phyloP scores from a whole-genome alignment of 2,888 invertebrate genomes.

The Odiellus spinosus region DNA sequence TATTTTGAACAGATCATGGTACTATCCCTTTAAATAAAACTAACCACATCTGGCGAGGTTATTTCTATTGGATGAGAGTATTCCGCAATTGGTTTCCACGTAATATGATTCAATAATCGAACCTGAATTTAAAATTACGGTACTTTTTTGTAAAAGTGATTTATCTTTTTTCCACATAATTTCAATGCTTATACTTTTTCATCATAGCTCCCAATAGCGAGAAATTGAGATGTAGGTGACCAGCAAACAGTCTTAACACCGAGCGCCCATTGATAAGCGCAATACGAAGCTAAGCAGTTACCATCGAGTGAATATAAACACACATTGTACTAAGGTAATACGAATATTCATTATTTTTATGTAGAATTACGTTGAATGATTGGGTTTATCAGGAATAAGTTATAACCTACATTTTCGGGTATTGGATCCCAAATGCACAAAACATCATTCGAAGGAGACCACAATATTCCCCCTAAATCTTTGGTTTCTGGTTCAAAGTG shows the following conservation, averaged over 20 bases:
- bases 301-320: conserved; percentile 30
- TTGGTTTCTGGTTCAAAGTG: conserved; percentile 32
- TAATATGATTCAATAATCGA: not conserved
- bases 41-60: not conserved
- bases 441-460: conserved; percentile 31
- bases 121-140: not conserved
- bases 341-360: not conserved
- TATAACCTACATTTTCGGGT: conserved; percentile 17
- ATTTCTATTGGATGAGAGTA: not conserved
- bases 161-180: no score
- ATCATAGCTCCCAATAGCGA: conserved; percentile 33
- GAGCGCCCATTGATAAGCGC: conserved; percentile 28
- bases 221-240: conserved; percentile 32
- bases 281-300: conserved; percentile 28
- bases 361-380: no score
- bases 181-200: conserved; percentile 25
- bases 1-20: no score
- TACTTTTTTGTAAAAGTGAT: no score
- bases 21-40: not conserved
- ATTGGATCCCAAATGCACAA: conserved; percentile 31
- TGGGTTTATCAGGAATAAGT: conserved; percentile 17
- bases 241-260: conserved; percentile 30
- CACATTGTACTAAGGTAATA: conserved; percentile 26
- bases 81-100: conserved; percentile 1
- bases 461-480: conserved; percentile 30